Percentiles rank a stretch among this genome's conserved stretches.
Conservation (phyloP, 2,797 vertebrate species). For the Platyrinchus mystaceus region DNA sequence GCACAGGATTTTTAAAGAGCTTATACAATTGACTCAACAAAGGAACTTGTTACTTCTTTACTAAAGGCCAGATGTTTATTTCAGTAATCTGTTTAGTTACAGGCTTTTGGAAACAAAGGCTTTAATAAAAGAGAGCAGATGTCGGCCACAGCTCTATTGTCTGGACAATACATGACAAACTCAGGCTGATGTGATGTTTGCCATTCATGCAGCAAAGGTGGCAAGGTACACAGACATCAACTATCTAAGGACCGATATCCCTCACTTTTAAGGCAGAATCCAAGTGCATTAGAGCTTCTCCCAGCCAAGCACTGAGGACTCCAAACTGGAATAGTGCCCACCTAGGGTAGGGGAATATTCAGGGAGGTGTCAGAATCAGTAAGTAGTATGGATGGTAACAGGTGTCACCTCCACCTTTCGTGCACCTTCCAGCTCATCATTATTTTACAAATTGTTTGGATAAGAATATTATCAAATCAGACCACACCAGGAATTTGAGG, state of each 20-base stretch:
- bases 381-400: not conserved
- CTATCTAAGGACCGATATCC: not conserved
- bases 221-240: not conserved
- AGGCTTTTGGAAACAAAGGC: conserved; percentile 14
- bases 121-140: conserved; percentile 13
- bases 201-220: not conserved
- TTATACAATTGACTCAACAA: not conserved
- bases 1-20: not conserved
- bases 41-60: conserved; percentile 1
- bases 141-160: not conserved
- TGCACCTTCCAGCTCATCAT: not conserved
- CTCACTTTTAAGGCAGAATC: not conserved
- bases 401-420: not conserved
- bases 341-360: not conserved
- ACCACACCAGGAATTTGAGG: not conserved
- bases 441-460: not conserved
- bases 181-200: not conserved
- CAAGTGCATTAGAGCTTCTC: not conserved
- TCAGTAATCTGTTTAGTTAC: not conserved
- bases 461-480: not conserved
- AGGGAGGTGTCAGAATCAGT: not conserved
- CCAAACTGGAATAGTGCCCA: not conserved
- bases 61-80: conserved; percentile 6
- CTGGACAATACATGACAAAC: not conserved
- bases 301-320: not conserved